Base-by-base conservation (phyloP, 2,797 vertebrate species). In the Lateolabrax maculatus region DNA sequence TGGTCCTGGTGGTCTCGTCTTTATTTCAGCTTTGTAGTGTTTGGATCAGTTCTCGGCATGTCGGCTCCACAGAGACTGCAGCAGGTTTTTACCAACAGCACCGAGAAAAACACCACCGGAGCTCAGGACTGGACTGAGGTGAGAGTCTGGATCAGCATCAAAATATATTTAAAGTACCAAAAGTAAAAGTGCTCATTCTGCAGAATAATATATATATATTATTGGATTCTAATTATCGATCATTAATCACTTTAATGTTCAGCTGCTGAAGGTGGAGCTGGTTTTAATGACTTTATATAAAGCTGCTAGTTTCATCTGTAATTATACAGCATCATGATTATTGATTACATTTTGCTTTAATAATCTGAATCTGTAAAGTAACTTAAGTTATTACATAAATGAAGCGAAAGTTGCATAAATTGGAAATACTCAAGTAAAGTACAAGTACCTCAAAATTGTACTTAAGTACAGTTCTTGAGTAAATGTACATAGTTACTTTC, bases 71-170 rank as follows among this genome's bases (percentile, higher is more conserved):
- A 29, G 9, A 52, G 0, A 0, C 31, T 73, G 37, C 61, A 62
- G 55, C 52, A 58, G 25, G 5, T 71, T 36, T 19, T 55, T 2
- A 39, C 31, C 62, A 89, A 84, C 79, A 43, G 39, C 43, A 41
- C 79, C 0, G 66, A 75, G 72, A 71, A 52, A 0, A 94, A 95
- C 79, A 87, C 67, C 4, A 93, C 90, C 0, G 10, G 62, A 2
- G 68, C 87, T 5, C 69, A 81, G 31, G 89, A 95, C 90, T 93
- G 88, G 92, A 90, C 84, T 0, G 34, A 75, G 79, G 94, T 94
- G 69, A 92, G 90, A 85, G 3, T 27, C 5, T 0, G 19, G 2
- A 15, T 31, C 16, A 41, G 5, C 39, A 41, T 41, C 13, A 16
- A 2, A 4, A 51, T 23, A 2, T 6, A 9, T 15, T 29, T 16